Evolutionary conservation across 2,888 invertebrate species (phyloP).

Genomic region (Platypus cylindrus): DNA sequence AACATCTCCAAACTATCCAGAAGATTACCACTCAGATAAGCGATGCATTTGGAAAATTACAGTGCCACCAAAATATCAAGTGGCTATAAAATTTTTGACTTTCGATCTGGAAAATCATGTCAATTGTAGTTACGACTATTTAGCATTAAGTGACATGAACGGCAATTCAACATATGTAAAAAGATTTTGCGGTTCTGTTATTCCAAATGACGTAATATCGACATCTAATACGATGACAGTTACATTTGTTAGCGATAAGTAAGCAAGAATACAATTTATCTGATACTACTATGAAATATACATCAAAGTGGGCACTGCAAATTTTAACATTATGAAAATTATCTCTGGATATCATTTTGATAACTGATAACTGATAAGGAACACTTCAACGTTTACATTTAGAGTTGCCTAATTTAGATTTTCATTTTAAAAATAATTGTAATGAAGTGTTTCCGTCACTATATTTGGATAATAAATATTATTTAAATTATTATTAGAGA

Average conservation of each 20-base stretch:
- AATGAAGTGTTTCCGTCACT: no score
- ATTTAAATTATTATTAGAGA: no score
- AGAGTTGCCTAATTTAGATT: no score
- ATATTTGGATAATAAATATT: no score
- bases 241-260: constrained; percentile 86
- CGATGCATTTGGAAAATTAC: constrained; percentile 91
- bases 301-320: no score
- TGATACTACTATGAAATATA: no score
- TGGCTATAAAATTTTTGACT: constrained; percentile 83
- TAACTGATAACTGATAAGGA: no score
- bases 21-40: constrained; percentile 88
- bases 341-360: no score
- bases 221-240: constrained; percentile 80
- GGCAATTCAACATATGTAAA: constrained; percentile 63
- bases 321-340: no score
- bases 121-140: constrained; percentile 90
- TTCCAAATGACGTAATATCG: constrained; percentile 84
- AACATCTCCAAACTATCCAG: constrained; percentile 94
- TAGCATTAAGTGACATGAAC: constrained; percentile 75
- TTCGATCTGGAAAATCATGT: constrained; percentile 98
- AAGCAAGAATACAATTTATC: constrained; percentile 1
- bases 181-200: constrained; percentile 45
- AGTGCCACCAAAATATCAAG: constrained; percentile 73
- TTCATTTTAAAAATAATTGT: no score
- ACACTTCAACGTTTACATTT: no score